A percentile compares a stretch with the other conserved stretches of the same genome.
These are phyloP conservation scores for Nothura maculosa DNA, from an alignment of 2,797 vertebrate species.

Conservation along the genomic window DNA sequence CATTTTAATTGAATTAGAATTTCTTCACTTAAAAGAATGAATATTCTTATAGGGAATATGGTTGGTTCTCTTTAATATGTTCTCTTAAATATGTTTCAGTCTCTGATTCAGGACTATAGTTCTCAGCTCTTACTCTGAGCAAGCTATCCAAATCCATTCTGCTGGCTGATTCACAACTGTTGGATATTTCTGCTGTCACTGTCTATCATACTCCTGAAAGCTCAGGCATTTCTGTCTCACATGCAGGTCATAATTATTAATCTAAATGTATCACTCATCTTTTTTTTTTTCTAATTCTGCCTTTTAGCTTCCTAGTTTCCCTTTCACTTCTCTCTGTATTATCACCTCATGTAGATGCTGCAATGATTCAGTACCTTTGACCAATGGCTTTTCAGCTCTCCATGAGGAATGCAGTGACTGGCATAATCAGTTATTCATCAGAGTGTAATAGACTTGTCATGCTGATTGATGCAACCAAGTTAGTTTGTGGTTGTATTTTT, in stretches of 20 bases:
- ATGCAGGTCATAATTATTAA: background rate
- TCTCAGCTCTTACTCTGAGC: fast-evolving
- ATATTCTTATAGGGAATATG: background rate
- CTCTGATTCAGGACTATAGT: background rate
- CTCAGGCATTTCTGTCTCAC: background rate
- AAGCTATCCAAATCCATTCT: background rate
- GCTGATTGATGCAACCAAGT: conserved; percentile 49
- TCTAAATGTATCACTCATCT: background rate
- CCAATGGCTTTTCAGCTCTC: background rate
- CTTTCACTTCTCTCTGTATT: background rate
- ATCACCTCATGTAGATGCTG: background rate
- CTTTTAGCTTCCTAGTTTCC: background rate
- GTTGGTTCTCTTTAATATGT: background rate
- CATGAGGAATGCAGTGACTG: conserved; percentile 18
- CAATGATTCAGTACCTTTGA: background rate
- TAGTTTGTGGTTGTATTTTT: conserved; percentile 47
- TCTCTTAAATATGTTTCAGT: background rate
- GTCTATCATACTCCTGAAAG: background rate
- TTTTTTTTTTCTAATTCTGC: background rate
- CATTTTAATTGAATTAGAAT: background rate
- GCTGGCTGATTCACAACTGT: background rate
- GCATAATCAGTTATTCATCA: conserved; percentile 31
- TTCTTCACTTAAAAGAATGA: background rate
- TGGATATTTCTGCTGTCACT: background rate
- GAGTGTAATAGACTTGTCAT: conserved; percentile 41